These are phyloP conservation scores for Misgurnus mizolepis DNA, from an alignment of 2,113 vertebrate genomes.

Conservation along the genomic window DNA sequence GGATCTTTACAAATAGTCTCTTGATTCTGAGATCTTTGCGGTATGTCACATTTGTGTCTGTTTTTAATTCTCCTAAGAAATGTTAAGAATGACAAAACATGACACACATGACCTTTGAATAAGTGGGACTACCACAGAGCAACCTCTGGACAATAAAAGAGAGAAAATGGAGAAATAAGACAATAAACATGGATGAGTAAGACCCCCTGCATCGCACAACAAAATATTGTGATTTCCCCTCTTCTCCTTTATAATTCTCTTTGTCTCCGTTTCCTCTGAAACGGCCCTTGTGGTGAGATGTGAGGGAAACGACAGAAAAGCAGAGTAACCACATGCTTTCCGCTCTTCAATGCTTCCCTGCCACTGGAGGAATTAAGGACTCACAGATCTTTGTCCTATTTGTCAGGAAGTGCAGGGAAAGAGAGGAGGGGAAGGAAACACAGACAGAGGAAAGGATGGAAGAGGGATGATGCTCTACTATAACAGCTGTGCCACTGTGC, in stretches of 20 bases:
- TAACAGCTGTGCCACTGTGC: constrained; percentile 50
- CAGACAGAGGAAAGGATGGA: constrained; percentile 26
- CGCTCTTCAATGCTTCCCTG: constrained; percentile 69
- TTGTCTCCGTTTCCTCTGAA: background rate
- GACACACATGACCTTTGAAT: no score
- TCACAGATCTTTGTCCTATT: constrained; percentile 64
- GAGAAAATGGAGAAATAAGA: background rate
- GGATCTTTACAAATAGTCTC: background rate
- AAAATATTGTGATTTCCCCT: background rate
- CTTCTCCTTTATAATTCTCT: background rate
- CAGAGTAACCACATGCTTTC: constrained; percentile 64
- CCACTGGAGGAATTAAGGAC: constrained; percentile 71
- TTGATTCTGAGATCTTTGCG: no score
- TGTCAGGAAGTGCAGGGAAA: constrained; percentile 14
- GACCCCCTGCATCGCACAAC: constrained; percentile 55
- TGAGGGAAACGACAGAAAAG: background rate
- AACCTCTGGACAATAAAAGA: background rate
- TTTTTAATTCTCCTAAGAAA: no score
- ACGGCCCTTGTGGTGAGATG: constrained; percentile 28
- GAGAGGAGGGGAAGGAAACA: constrained; percentile 17
- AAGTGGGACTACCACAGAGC: background rate
- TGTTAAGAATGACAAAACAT: no score
- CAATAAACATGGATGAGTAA: constrained; percentile 25
- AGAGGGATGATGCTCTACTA: constrained; percentile 22
- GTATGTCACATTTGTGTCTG: background rate